These are phyloP conservation scores for Caranx melampygus DNA, from an alignment of 2,113 vertebrate species.

Conservation along the genomic window DNA sequence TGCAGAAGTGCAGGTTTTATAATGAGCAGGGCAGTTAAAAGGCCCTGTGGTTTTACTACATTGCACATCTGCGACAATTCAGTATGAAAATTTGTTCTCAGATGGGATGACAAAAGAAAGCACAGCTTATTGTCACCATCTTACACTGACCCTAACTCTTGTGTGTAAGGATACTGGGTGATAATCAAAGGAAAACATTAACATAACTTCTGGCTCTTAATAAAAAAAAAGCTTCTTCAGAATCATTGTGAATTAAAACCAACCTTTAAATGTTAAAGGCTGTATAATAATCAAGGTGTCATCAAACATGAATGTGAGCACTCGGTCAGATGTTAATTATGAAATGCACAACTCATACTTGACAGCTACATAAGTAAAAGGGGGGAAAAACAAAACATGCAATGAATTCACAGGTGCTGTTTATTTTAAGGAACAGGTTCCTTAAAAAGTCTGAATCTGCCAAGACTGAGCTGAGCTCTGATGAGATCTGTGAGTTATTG, in stretches of 20 bases:
- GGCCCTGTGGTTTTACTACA: background rate
- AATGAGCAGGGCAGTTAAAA: too few relatives aligned
- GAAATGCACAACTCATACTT: background rate
- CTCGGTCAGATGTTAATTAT: background rate
- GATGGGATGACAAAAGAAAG: background rate
- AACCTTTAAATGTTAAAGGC: background rate
- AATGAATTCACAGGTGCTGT: background rate
- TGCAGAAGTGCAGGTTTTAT: too few relatives aligned
- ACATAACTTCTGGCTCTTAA: background rate
- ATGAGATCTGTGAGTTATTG: constrained; percentile 41
- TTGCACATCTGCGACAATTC: background rate
- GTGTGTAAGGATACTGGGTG: background rate
- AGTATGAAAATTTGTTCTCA: background rate
- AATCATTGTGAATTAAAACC: background rate
- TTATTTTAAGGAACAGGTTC: constrained; percentile 9
- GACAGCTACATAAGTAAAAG: background rate
- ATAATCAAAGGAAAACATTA: background rate
- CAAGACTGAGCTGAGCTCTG: constrained; percentile 5
- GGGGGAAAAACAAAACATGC: background rate
- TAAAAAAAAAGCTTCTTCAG: background rate
- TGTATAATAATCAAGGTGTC: background rate
- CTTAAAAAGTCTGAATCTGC: constrained; percentile 10
- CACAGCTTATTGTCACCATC: background rate
- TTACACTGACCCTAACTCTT: background rate
- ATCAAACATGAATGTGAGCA: background rate